Evolutionary conservation across 1,140 invertebrate species (phyloP), one percentile per base, ranked within the genome.

Genomic region (Drosophila kepulauana): DNA sequence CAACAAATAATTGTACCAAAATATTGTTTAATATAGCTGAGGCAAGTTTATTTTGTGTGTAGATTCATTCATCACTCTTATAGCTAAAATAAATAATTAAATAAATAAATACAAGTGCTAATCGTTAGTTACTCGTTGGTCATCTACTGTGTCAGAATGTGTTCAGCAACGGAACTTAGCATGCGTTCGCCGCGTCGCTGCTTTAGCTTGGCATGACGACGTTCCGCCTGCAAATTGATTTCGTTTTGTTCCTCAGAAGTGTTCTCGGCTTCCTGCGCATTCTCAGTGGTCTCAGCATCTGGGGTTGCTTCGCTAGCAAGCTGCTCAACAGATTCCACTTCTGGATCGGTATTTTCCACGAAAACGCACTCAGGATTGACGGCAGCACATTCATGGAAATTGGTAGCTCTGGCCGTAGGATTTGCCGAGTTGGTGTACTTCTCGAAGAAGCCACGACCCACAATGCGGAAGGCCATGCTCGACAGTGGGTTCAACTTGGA

Each of bases 51-150:
- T 76, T 87, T 75, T 81, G 69, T 87, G 66, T 74, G 48, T 77
- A 79, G 63, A 63, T 70, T 66, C 75, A 64, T 86, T 75, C 75
- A 82, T 68, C 79, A 82, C 67, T 75, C 81, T 85, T 90, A 89
- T 89, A 89, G 86, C 78, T 89, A 89, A 89, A 89, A 89, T 90
- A 81, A 89, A 85, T 90, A 89, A 86, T 79, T 85, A 85, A 76
- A 89, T 89, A 89, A 70, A 76, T 71, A 38, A 65, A 56, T 52
- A 56, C 13, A 58, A 58, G 1, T 30, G 15, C 33, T 13, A 20
- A 6, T 59, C 57, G 20, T 25, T 25, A 25, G 20, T 25, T 25
- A 25, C 1, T 25, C 20, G n/a, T 59, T 59, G 41, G 15, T 13
- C 10, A 16, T 20, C 54, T 88, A 89, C 38, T 88, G 85, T 49